Conservation (phyloP, 1,140 invertebrate genomes). For the Drosophila kohkoa region DNA sequence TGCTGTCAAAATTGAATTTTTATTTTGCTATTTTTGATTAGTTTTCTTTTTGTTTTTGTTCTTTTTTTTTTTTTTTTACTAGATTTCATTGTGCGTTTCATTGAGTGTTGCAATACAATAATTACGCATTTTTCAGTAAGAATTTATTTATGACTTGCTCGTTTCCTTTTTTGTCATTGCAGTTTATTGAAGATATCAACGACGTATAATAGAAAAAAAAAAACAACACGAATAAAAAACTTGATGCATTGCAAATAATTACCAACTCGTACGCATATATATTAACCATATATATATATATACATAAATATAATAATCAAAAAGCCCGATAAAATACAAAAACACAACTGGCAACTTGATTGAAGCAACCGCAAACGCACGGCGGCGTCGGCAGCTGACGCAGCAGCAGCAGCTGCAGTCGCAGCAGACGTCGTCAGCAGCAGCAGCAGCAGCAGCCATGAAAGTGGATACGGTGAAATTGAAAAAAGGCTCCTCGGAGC, state of each 20-base stretch:
- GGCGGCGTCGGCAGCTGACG: constrained; percentile 44
- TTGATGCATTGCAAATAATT: constrained; percentile 36
- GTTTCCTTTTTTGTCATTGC: constrained; percentile 22
- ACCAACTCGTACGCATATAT: too few relatives aligned
- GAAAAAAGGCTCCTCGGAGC: constrained; percentile 95
- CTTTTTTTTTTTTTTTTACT: background rate
- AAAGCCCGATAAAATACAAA: constrained; percentile 19
- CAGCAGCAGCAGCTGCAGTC: constrained; percentile 11
- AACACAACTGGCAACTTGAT: constrained; percentile 28
- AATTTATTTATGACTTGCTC: constrained; percentile 7
- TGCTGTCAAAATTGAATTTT: background rate
- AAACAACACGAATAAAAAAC: constrained; percentile 22
- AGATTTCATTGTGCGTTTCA: background rate
- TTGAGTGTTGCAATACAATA: background rate
- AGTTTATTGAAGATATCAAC: constrained; percentile 53
- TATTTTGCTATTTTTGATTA: too few relatives aligned
- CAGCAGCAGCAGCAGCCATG: constrained; percentile 86
- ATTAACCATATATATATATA: too few relatives aligned
- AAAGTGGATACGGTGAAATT: constrained; percentile 94
- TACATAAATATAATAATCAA: too few relatives aligned
- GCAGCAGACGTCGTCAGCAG: constrained; percentile 40
- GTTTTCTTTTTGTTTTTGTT: too few relatives aligned
- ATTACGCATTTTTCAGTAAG: background rate
- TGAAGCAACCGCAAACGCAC: constrained; percentile 39
- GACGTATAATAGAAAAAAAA: constrained; percentile 40